Base-by-base conservation (phyloP, 1,140 invertebrate species). In the Trichonephila clavata region DNA sequence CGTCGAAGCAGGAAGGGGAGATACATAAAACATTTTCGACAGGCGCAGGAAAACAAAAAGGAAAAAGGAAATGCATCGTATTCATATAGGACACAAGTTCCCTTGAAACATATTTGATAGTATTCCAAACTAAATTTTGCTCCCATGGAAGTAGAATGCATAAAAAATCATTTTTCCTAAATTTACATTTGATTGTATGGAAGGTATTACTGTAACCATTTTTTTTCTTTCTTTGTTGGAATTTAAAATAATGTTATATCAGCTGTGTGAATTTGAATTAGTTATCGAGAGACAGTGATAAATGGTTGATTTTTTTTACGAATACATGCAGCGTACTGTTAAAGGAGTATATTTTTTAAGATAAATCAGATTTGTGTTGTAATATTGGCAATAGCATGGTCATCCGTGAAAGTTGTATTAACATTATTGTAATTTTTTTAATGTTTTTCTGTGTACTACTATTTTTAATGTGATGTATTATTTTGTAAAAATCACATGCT, bases 21-120 rank as follows among this genome's bases (percentile, higher is more conserved):
- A 77, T 77, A 77, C 71, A 77, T 77, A 77, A 77, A 77, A 77
- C 71, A 77, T 77, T 77, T 77, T 77, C 71, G 27, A 77, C 71
- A 77, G 71, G 6, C 32, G 18, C 16, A 16, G 16, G 10, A 50
- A 50, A 7, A 50, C 7, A 50, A 77, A 18, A 32, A 77, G 71
- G 18, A 27, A 32, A 77, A 39, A 39, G 20, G 32, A 77, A 77
- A 18, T 32, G 21, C 7, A 27, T n/a, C 14, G 18, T 77, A 77
- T 32, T 77, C 71, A 77, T 77, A 77, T 27, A 77, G 27, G 71
- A 77, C 27, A 32, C 71, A 77, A 32, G 71, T 77, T 77, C 24
- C 27, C 32, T 27, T 77, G 71, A 77, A 32, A 77, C 71, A 77
- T 77, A 77, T 77, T 77, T 77, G 32, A 77, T 77, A 32, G 71